These are phyloP conservation scores for Hippocampus abdominalis DNA, from an alignment of 2,113 vertebrate species.

Conservation along the genomic window DNA sequence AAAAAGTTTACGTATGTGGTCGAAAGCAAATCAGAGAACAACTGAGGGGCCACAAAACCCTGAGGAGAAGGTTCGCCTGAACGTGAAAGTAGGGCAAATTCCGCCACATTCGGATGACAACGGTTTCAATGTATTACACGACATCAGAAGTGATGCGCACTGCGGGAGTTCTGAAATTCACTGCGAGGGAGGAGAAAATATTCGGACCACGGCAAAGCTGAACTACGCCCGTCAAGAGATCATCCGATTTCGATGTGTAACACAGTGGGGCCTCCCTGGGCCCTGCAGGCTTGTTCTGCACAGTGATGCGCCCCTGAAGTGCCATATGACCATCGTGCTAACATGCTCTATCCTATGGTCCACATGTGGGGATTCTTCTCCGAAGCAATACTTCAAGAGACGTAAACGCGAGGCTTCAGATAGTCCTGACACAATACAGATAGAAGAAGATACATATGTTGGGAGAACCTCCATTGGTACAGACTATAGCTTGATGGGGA, in stretches of 20 bases:
- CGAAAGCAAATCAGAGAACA: constrained; percentile 11
- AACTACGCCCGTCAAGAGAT: constrained; percentile 26
- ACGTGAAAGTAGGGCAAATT: constrained; percentile 1
- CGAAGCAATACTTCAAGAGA: constrained; percentile 12
- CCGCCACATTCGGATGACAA: constrained; percentile 7
- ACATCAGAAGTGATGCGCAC: not conserved
- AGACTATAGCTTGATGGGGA: not conserved
- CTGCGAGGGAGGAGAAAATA: not conserved
- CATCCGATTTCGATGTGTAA: constrained; percentile 19
- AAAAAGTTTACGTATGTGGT: not conserved
- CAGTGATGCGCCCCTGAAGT: constrained; percentile 22
- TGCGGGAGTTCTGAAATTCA: constrained; percentile 5
- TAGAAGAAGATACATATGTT: not conserved
- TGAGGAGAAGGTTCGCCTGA: not conserved
- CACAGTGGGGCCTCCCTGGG: constrained; percentile 32
- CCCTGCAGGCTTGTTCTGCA: constrained; percentile 14
- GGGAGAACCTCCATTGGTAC: not conserved
- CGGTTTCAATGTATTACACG: constrained; percentile 8
- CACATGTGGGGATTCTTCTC: constrained; percentile 25
- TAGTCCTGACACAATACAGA: constrained; percentile 1
- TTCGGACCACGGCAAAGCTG: constrained; percentile 1
- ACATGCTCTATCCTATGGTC: constrained; percentile 35
- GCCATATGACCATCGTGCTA: constrained; percentile 31
- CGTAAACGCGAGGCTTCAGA: not conserved
- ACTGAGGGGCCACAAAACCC: constrained; percentile 3